Conservation (phyloP, 2,113 vertebrate genomes). For the Dissostichus mawsoni region DNA sequence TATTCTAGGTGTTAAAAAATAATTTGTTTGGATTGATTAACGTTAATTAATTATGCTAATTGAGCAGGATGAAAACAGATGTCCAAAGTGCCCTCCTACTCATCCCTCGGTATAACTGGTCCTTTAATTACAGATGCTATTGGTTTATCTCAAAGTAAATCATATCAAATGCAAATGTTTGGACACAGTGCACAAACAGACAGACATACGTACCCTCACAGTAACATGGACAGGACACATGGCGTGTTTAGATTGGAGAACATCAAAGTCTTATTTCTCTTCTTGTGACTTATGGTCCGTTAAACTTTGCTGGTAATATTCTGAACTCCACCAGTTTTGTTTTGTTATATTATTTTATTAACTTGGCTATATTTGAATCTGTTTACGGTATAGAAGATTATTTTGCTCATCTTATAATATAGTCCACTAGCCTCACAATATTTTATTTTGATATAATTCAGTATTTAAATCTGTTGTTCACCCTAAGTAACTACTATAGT, state of each 20-base stretch:
- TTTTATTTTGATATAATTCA: neutral
- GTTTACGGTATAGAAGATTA: neutral
- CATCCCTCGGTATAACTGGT: slow-evolving; percentile 76
- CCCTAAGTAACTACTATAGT: neutral
- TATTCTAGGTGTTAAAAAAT: slow-evolving; percentile 87
- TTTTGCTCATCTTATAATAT: neutral
- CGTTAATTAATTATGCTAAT: slow-evolving; percentile 92
- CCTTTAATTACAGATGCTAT: slow-evolving; percentile 85
- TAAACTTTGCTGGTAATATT: neutral
- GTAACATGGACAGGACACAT: neutral
- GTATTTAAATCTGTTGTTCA: neutral
- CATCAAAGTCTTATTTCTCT: neutral
- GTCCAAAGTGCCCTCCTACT: slow-evolving; percentile 81
- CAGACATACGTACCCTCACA: slow-evolving; percentile 10
- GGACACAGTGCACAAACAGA: slow-evolving; percentile 13
- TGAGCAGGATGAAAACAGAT: slow-evolving; percentile 88
- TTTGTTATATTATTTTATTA: neutral
- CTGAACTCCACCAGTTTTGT: neutral
- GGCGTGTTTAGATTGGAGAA: neutral
- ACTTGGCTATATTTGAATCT: neutral
- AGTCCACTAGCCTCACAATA: neutral
- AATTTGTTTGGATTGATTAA: slow-evolving; percentile 87
- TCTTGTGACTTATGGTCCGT: neutral
- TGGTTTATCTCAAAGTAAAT: slow-evolving; percentile 86
- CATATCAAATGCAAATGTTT: slow-evolving; percentile 43